These are phyloP conservation scores for Boleophthalmus pectinirostris DNA, from an alignment of 2,113 vertebrate species.

Conservation along the genomic window DNA sequence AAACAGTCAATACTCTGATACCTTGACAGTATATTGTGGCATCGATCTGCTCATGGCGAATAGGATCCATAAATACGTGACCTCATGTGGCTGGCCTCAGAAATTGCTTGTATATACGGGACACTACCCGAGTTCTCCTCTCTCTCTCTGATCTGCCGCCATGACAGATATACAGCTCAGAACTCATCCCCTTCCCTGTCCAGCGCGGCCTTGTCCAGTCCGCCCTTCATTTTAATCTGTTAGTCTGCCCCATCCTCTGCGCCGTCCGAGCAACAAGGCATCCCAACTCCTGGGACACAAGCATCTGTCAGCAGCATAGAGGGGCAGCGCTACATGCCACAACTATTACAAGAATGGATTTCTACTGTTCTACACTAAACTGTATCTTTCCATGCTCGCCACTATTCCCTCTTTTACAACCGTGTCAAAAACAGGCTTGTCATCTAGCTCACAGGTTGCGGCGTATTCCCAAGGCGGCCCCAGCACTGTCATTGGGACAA, in stretches of 20 bases:
- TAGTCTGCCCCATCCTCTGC: slow-evolving; percentile 31
- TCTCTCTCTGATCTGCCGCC: not conserved
- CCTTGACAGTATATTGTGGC: no score
- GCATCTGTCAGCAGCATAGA: slow-evolving; percentile 50
- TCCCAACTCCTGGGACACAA: slow-evolving; percentile 45
- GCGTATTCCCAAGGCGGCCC: slow-evolving; percentile 28
- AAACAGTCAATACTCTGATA: no score
- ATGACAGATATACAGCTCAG: slow-evolving; percentile 8
- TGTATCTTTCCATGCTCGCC: slow-evolving; percentile 17
- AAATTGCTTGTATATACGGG: not conserved
- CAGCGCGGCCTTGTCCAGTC: slow-evolving; percentile 37
- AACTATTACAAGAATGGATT: slow-evolving; percentile 59
- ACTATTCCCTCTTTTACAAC: slow-evolving; percentile 19
- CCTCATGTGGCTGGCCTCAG: not conserved
- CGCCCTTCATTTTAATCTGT: slow-evolving; percentile 31
- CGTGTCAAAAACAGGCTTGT: slow-evolving; percentile 45
- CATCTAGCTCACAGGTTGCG: slow-evolving; percentile 38
- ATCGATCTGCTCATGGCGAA: no score
- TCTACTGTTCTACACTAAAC: slow-evolving; percentile 39
- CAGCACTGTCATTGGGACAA: slow-evolving; percentile 28
- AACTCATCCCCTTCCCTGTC: slow-evolving; percentile 22
- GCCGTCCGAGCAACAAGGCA: slow-evolving; percentile 41
- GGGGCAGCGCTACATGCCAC: slow-evolving; percentile 43
- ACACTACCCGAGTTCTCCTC: not conserved
- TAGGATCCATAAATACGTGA: not conserved